Evolutionary conservation across 2,888 invertebrate genomes (phyloP).

Genomic region (Bibio marci): DNA sequence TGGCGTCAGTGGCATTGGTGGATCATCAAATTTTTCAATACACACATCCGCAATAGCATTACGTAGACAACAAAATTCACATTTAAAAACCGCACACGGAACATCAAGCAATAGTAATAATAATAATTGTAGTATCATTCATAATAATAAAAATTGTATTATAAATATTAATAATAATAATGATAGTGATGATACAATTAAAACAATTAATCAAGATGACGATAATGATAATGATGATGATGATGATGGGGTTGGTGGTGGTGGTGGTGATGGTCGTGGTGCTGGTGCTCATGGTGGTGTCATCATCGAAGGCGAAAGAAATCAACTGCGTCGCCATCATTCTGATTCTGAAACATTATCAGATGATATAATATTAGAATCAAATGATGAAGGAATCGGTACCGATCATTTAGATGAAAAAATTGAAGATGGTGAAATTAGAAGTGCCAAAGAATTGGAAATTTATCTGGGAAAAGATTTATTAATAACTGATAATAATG

Average conservation of each 20-base stretch:
- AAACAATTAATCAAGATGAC: conserved; percentile 1
- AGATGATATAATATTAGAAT: conserved; percentile 48
- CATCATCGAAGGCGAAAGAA: too few species aligned
- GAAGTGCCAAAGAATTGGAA: conserved; percentile 46
- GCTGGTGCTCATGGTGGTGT: too few species aligned
- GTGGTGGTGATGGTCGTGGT: too few species aligned
- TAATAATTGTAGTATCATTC: too few species aligned
- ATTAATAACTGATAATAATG: conserved; percentile 30
- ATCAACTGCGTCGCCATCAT: conserved; percentile 29
- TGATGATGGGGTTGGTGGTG: too few species aligned
- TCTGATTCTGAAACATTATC: conserved; percentile 61
- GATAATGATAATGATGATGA: conserved; percentile 12
- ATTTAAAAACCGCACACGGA: too few species aligned
- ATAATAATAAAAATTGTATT: too few species aligned
- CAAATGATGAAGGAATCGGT: conserved; percentile 62
- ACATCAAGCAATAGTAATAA: too few species aligned
- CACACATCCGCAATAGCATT: too few species aligned
- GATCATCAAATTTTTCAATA: conserved; percentile 4
- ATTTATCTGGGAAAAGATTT: conserved; percentile 29
- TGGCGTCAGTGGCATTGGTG: conserved; percentile 8
- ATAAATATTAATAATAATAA: too few species aligned
- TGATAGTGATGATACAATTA: too few species aligned
- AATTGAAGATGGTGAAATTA: conserved; percentile 48
- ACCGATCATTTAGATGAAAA: conserved; percentile 53
- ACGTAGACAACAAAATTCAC: too few species aligned